These are phyloP conservation scores for Lathamus discolor DNA, from an alignment of 2,113 vertebrate genomes.

Conservation along the genomic window DNA sequence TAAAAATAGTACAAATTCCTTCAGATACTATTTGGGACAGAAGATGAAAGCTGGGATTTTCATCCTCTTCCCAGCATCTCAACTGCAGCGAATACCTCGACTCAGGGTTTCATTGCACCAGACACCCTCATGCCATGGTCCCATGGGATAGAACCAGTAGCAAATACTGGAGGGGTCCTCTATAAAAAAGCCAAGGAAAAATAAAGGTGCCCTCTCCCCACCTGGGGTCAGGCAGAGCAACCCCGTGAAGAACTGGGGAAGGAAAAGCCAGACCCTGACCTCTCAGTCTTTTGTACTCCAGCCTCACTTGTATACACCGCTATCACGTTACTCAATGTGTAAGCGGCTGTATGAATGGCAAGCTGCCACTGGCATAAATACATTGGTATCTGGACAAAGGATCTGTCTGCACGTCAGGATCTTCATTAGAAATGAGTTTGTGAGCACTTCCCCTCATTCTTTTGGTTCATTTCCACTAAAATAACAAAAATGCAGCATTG, in stretches of 20 bases:
- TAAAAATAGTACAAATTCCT: conserved; percentile 65
- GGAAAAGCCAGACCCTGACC: conserved; percentile 41
- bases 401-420: conserved; percentile 18
- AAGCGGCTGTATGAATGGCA: background rate
- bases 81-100: background rate
- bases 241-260: background rate
- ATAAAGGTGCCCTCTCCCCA: background rate
- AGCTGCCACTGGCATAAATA: conserved; percentile 16
- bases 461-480: background rate
- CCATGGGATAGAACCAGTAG: background rate
- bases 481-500: background rate
- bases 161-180: background rate
- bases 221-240: background rate
- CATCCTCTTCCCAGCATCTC: background rate
- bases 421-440: conserved; percentile 17
- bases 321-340: background rate
- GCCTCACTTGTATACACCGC: background rate
- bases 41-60: conserved; percentile 51
- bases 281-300: background rate
- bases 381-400: conserved; percentile 22
- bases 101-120: background rate
- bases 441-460: conserved; percentile 47
- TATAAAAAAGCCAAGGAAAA: background rate
- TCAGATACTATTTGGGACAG: conserved; percentile 34
- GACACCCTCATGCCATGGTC: background rate